phyloP scores from a whole-genome alignment of 2,113 vertebrate species.

The Salvelinus sp. region DNA sequence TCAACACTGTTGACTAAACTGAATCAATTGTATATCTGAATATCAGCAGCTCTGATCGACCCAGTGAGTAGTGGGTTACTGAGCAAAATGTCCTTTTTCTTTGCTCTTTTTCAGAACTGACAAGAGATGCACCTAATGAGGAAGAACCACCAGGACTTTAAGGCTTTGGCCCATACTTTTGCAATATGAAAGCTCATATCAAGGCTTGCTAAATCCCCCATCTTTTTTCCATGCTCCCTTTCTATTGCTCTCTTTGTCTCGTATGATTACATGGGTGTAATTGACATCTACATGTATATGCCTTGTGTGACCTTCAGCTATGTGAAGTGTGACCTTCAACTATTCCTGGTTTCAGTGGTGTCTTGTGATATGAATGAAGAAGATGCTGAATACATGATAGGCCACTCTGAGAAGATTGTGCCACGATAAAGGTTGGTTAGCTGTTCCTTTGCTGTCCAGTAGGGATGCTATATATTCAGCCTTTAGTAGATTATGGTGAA shows the following conservation, averaged over 20 bases:
- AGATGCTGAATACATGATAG: neutral
- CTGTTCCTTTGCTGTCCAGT: conserved; percentile 22
- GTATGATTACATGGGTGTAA: neutral
- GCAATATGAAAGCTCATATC: conserved; percentile 54
- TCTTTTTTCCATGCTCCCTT: too few species aligned
- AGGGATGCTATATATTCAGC: conserved; percentile 17
- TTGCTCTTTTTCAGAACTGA: conserved; percentile 41
- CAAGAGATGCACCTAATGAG: conserved; percentile 53
- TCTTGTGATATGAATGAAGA: neutral
- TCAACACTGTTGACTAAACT: too few species aligned
- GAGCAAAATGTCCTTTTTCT: neutral
- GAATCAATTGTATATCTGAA: neutral
- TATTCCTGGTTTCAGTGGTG: too few species aligned
- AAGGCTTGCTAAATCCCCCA: conserved; percentile 33
- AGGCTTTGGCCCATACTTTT: conserved; percentile 57
- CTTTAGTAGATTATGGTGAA: neutral
- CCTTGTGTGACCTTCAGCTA: too few species aligned
- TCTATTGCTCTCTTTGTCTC: too few species aligned
- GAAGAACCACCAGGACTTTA: conserved; percentile 69
- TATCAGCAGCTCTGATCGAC: neutral
- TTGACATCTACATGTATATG: neutral
- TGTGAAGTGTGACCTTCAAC: too few species aligned
- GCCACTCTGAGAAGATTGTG: neutral
- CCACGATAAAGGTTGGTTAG: neutral
- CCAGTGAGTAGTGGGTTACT: neutral